Conservation (phyloP, 2,797 vertebrate genomes). For the Syngnathus acus region DNA sequence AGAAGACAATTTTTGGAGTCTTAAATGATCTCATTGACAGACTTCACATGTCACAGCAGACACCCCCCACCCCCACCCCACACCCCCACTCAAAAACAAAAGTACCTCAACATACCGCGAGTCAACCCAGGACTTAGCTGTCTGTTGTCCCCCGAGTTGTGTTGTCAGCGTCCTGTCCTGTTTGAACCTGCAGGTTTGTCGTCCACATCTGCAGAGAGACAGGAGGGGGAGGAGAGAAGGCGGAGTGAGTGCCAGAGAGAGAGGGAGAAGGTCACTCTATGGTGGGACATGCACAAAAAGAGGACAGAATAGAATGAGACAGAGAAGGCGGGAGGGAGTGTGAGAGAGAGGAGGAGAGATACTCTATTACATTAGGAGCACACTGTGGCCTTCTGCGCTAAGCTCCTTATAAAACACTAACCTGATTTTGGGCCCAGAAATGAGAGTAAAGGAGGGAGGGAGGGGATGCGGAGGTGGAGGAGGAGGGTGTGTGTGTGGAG, state of each 20-base stretch:
- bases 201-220: slow-evolving; percentile 47
- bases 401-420: slow-evolving; percentile 76
- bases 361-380: slow-evolving; percentile 69
- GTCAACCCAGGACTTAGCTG: slow-evolving; percentile 9
- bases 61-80: background rate
- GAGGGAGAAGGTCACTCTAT: slow-evolving; percentile 54
- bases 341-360: slow-evolving; percentile 37
- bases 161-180: slow-evolving; percentile 24
- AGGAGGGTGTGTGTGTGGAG: no score
- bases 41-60: slow-evolving; percentile 11
- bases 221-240: slow-evolving; percentile 10
- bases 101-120: background rate
- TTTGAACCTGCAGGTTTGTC: slow-evolving; percentile 42
- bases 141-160: slow-evolving; percentile 25
- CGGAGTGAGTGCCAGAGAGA: slow-evolving; percentile 18
- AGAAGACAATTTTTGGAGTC: slow-evolving; percentile 9
- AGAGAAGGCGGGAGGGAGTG: slow-evolving; percentile 17
- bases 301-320: slow-evolving; percentile 49
- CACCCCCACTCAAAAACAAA: background rate
- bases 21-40: slow-evolving; percentile 45
- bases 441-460: slow-evolving; percentile 36
- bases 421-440: slow-evolving; percentile 74
- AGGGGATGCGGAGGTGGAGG: background rate
- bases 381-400: slow-evolving; percentile 68
- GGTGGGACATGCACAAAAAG: slow-evolving; percentile 51